Conservation (phyloP, 2,888 invertebrate genomes). For the Maniola hyperantus region DNA sequence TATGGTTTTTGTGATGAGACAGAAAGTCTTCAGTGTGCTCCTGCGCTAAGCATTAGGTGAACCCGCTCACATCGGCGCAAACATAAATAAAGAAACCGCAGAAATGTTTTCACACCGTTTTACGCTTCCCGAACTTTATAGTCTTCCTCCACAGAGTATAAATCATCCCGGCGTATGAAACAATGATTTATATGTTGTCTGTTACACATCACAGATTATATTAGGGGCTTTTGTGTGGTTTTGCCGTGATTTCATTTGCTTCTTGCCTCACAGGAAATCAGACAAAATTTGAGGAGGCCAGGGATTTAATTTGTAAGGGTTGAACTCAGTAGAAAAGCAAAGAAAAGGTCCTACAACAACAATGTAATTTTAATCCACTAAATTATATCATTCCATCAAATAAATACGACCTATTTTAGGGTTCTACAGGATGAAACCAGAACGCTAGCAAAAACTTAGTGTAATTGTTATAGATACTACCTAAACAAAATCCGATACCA, state of each 20-base stretch:
- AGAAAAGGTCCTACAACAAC: too few relatives aligned
- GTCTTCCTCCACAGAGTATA: conserved; percentile 32
- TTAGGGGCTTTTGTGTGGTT: conserved; percentile 5
- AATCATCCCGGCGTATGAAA: conserved; percentile 27
- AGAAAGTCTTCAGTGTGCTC: neutral
- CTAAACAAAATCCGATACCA: too few relatives aligned
- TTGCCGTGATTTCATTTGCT: conserved; percentile 12
- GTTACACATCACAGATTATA: conserved; percentile 22
- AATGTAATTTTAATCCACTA: too few relatives aligned
- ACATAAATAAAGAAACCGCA: conserved; percentile 31
- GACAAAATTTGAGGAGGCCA: too few relatives aligned
- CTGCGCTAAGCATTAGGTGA: neutral
- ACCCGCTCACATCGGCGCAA: conserved; percentile 12
- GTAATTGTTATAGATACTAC: too few relatives aligned
- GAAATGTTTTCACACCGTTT: conserved; percentile 19
- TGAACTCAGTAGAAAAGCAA: too few relatives aligned
- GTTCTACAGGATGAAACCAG: too few relatives aligned
- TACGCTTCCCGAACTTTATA: conserved; percentile 30
- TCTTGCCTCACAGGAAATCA: neutral
- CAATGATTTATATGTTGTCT: conserved; percentile 31
- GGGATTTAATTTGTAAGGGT: too few relatives aligned
- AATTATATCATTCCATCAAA: too few relatives aligned
- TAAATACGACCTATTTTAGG: too few relatives aligned
- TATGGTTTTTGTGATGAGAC: neutral
- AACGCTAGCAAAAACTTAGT: too few relatives aligned